Percentiles rank a stretch among this genome's conserved stretches.
Conservation (phyloP, 2,888 invertebrate species). For the Hipparchia semele region DNA sequence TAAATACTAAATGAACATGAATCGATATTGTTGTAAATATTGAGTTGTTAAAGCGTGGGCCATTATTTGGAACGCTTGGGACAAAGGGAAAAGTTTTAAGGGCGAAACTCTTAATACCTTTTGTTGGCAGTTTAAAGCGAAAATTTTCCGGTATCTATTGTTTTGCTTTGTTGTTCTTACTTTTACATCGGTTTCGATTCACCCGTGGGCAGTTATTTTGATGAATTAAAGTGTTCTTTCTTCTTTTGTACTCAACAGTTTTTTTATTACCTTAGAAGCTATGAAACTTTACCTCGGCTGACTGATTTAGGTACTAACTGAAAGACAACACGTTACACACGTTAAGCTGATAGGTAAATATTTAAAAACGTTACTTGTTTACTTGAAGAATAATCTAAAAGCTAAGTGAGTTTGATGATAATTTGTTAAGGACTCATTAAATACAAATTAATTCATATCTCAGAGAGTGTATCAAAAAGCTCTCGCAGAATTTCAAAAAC, state of each 20-base stretch:
- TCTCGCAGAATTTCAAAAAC: no score
- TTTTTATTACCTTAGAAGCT: no score
- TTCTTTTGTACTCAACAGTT: background rate
- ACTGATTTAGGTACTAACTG: no score
- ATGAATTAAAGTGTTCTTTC: conserved; percentile 1
- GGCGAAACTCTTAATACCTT: conserved; percentile 20
- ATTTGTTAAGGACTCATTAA: no score
- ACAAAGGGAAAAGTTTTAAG: conserved; percentile 21
- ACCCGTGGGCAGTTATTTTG: conserved; percentile 8
- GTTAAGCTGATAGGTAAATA: no score
- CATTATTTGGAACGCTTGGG: conserved; percentile 15
- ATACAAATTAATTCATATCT: background rate
- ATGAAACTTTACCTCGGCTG: no score
- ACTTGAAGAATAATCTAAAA: no score
- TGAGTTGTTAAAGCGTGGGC: conserved; percentile 6
- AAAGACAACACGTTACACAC: no score
- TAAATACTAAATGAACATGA: conserved; percentile 16
- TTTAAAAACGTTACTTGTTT: no score
- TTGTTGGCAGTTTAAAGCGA: conserved; percentile 14
- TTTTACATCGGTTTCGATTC: conserved; percentile 9
- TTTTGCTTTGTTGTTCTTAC: conserved; percentile 11
- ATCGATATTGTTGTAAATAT: conserved; percentile 22
- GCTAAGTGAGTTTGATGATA: no score
- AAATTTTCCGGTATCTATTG: conserved; percentile 17
- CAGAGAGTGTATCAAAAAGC: no score